Base-by-base conservation (phyloP, 2,113 vertebrate genomes). In the Parotia lawesii region DNA sequence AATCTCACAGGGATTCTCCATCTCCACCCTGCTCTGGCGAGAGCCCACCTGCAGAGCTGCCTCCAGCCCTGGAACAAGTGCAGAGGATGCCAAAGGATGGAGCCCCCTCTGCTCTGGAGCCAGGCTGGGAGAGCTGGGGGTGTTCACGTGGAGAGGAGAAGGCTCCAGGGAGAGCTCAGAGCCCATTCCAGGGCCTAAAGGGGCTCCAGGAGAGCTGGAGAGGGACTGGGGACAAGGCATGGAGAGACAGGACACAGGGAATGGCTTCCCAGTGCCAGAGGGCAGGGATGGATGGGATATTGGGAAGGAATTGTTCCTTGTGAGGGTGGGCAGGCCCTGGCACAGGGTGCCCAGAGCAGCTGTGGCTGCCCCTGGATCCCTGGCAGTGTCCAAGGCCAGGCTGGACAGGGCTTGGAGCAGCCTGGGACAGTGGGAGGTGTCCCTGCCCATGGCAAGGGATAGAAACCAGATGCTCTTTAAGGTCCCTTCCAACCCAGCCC, bases 221-320 rank as follows among this genome's bases (percentile, higher is more conserved):
- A 48, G 15, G 11, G 42, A 25, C 60, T 42, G 5, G 29, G 51
- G 24, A 57, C 51, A 66, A 74, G 35, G 60, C 1, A 23, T 24
- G 40, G 69, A 56, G n/a, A 5, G 50, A 20, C 45, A 86, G 62
- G 53, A 86, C 33, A 53, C 9, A 7, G 20, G 44, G 33, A 66
- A 81, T 51, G 33, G 38, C 19, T 88, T 51, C 12, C 10, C 31
- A 23, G 3, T 87, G 27, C 6, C 19, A 57, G 67, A 51, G 38
- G 9, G 23, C 7, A 38, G n/a, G 25, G 8, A 0, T 11, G 0
- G 73, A 35, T 56, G 20, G 28, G 40, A 38, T n/a, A 5, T 3
- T 28, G 48, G 48, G 58, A 17, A 38, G 9, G 7, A n/a, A 54
- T n/a, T 53, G 3, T 19, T 38, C 4, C 2, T 28, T 61, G 33